These are phyloP conservation scores for Oikopleura albicans DNA, from an alignment of 23 tunicate species.

Conservation along the genomic window DNA sequence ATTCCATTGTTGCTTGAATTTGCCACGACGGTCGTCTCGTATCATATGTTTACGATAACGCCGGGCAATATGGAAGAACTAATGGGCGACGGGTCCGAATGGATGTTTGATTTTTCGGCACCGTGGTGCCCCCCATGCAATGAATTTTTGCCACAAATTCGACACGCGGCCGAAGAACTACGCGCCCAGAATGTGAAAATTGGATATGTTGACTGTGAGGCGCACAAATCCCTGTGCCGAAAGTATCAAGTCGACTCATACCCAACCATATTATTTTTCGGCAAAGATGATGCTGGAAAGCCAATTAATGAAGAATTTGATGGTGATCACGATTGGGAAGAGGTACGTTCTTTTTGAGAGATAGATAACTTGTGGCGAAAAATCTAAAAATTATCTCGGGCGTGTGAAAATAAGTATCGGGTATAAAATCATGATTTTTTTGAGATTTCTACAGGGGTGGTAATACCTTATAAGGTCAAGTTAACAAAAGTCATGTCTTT, in stretches of 20 bases:
- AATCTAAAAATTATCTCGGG: too few relatives aligned
- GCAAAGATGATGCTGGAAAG: conserved; percentile 26
- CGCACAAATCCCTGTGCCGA: conserved; percentile 26
- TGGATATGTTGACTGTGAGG: neutral
- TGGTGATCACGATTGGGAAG: neutral
- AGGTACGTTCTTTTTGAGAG: too few relatives aligned
- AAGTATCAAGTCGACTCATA: conserved; percentile 40
- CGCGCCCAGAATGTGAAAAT: conserved; percentile 28
- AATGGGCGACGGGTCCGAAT: neutral
- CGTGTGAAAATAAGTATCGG: too few relatives aligned
- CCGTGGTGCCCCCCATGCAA: conserved; percentile 99
- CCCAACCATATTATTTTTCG: conserved; percentile 56
- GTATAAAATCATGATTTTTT: too few relatives aligned
- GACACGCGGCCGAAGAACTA: conserved; percentile 35
- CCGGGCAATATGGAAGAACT: neutral
- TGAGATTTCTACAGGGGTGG: too few relatives aligned
- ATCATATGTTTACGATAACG: neutral
- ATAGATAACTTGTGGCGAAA: too few relatives aligned
- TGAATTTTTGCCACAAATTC: conserved; percentile 51
- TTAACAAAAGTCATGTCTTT: too few relatives aligned
- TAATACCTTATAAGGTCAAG: too few relatives aligned
- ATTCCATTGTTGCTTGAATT: neutral
- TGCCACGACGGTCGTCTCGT: neutral
- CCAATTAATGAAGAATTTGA: neutral
- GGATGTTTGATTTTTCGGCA: neutral